Conservation (phyloP, 1,140 invertebrate genomes). For the Neotoxoptera formosana region DNA sequence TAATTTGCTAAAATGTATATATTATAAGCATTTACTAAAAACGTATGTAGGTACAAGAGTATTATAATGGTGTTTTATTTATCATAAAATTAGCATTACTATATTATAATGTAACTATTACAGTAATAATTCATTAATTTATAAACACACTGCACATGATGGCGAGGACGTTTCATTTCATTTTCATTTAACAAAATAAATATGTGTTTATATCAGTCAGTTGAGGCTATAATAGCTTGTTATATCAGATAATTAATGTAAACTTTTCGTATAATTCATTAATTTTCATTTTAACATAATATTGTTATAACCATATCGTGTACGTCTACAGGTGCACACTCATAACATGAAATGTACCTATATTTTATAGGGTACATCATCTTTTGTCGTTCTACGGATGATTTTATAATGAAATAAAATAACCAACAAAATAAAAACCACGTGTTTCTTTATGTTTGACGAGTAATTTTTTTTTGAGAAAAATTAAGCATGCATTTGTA, state of each 20-base stretch:
- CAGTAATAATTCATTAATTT: not conserved
- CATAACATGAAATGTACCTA: not conserved
- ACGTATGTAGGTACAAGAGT: not conserved
- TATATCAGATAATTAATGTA: slow-evolving; percentile 15
- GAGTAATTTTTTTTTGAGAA: not conserved
- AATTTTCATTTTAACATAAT: not conserved
- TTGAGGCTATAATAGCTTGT: not conserved
- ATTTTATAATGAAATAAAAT: not conserved
- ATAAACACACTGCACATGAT: not conserved
- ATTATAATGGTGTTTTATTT: slow-evolving; percentile 8
- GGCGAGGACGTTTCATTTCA: not conserved
- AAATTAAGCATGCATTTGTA: not conserved
- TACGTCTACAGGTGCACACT: not conserved
- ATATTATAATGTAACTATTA: not conserved
- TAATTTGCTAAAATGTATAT: not conserved
- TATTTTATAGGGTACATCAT: not conserved
- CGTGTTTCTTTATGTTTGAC: not conserved
- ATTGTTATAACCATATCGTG: not conserved
- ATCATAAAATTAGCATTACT: not conserved
- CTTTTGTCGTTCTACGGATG: not conserved
- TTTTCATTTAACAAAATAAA: slow-evolving; percentile 9
- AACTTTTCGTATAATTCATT: not conserved
- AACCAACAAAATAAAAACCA: not conserved
- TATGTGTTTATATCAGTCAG: slow-evolving; percentile 17
- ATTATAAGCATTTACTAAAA: not conserved